These are phyloP conservation scores for Euclidia mi DNA, from an alignment of 2,888 invertebrate species.

Conservation along the genomic window DNA sequence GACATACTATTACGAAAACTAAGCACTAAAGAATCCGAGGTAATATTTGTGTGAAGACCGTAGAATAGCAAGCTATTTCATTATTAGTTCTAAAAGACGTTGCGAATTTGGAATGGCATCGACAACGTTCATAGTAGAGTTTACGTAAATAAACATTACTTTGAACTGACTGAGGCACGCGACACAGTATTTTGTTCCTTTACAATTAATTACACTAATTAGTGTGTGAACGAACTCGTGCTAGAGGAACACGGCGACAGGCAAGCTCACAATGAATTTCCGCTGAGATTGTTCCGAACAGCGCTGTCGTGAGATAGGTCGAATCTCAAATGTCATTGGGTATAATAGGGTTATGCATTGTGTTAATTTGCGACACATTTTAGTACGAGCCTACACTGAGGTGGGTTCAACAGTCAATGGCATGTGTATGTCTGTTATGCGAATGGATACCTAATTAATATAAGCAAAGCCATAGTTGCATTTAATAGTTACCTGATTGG, in stretches of 20 bases:
- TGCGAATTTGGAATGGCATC: slow-evolving; percentile 23
- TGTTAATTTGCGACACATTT: background rate
- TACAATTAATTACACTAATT: slow-evolving; percentile 61
- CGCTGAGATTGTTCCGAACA: slow-evolving; percentile 46
- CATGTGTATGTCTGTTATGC: too few relatives aligned
- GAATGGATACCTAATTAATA: too few relatives aligned
- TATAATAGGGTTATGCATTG: background rate
- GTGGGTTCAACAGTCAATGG: too few relatives aligned
- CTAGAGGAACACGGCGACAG: slow-evolving; percentile 57
- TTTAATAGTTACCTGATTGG: too few relatives aligned
- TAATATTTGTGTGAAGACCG: slow-evolving; percentile 17
- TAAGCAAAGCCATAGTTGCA: too few relatives aligned
- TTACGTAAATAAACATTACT: slow-evolving; percentile 68
- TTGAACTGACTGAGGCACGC: slow-evolving; percentile 61
- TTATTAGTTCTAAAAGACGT: slow-evolving; percentile 5
- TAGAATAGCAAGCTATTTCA: slow-evolving; percentile 19
- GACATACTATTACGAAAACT: slow-evolving; percentile 5
- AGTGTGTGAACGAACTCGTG: slow-evolving; percentile 54
- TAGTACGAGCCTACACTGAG: too few relatives aligned
- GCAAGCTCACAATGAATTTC: slow-evolving; percentile 51
- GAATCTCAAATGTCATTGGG: slow-evolving; percentile 49
- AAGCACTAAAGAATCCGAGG: slow-evolving; percentile 3
- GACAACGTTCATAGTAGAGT: slow-evolving; percentile 18
- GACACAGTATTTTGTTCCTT: slow-evolving; percentile 60
- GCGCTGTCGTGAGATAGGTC: slow-evolving; percentile 51